Base-by-base conservation (phyloP, 2,797 vertebrate species). In the Microhierax caerulescens region DNA sequence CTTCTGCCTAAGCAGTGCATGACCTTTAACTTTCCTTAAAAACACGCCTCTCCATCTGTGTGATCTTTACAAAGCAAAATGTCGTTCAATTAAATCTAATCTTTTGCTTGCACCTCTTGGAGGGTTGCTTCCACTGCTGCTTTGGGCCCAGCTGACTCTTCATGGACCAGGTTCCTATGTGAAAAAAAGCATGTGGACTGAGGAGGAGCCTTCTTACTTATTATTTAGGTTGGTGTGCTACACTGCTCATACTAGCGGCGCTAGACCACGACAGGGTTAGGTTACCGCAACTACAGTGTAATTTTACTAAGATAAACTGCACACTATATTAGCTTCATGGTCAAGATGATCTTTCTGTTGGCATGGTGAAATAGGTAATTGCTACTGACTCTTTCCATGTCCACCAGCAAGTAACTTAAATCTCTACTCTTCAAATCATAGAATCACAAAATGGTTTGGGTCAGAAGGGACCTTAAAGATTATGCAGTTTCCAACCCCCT, bases 11-110 rank as follows among this genome's bases (percentile, higher is more conserved):
- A 95, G 92, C 43, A 93, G 80, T 86, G 39, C 32, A 36, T 92
- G 85, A 86, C 96, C 90, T 97, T 97, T 91, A 93, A 8, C 59
- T 97, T 73, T 92, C 64, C 34, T 85, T 92, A 82, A 88, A 93
- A 92, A 70, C 17, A 53, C 70, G 83, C 45, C 20, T 76, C 32
- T 93, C 91, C 85, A 73, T 95, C 88, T 90, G 80, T 77, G 74
- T 93, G 67, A 94, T 95, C 90, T 95, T 96, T 92, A 53, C 1
- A 0, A 85, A 87, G 57, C 51, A 87, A 94, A 95, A 95, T 95
- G 85, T 82, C 27, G 0, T 87, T 95, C 78, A 93, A 70, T 92
- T 95, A 94, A 90, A 97, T 73, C 21, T 74, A 95, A 89, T 94
- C 90, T 95, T 90, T 39, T 0, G 0, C 51, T 87, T 87, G n/a